Conservation (phyloP, 2,113 vertebrate species). For the Leucoraja erinaceus region DNA sequence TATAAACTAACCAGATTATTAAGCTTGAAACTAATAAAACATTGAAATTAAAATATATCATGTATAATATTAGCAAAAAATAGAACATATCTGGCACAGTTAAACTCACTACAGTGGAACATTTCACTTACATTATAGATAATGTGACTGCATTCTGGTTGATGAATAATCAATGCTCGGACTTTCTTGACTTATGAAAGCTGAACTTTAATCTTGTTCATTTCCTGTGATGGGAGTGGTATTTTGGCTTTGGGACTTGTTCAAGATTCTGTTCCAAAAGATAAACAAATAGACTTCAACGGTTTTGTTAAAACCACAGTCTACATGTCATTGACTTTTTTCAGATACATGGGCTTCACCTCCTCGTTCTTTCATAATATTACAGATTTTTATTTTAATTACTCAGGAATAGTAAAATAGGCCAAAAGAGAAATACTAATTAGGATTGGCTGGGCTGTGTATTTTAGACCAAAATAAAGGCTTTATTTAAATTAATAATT, state of each 20-base stretch:
- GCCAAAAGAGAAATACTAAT: not conserved
- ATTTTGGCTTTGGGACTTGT: not conserved
- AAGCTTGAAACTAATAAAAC: slow-evolving; percentile 10
- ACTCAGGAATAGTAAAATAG: not conserved
- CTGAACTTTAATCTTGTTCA: slow-evolving; percentile 3
- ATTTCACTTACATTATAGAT: slow-evolving; percentile 11
- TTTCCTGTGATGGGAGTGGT: slow-evolving; percentile 5
- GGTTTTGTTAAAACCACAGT: not conserved
- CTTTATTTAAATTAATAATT: not conserved
- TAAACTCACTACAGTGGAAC: not conserved
- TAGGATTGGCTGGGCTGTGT: not conserved
- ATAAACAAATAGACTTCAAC: slow-evolving; percentile 10
- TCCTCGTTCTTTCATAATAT: not conserved
- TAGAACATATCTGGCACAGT: not conserved
- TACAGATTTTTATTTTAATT: not conserved
- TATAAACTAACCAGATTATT: not conserved
- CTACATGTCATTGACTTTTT: not conserved
- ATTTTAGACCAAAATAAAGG: not conserved
- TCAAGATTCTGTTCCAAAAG: slow-evolving; percentile 26
- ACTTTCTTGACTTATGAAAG: not conserved
- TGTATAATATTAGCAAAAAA: not conserved
- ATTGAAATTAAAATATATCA: slow-evolving; percentile 4
- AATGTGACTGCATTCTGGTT: not conserved
- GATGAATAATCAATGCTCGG: not conserved
- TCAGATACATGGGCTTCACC: not conserved